Evolutionary conservation across 1,140 invertebrate species (phyloP), one percentile per base, ranked within the genome.

Genomic region (Luehdorfia chinensis): DNA sequence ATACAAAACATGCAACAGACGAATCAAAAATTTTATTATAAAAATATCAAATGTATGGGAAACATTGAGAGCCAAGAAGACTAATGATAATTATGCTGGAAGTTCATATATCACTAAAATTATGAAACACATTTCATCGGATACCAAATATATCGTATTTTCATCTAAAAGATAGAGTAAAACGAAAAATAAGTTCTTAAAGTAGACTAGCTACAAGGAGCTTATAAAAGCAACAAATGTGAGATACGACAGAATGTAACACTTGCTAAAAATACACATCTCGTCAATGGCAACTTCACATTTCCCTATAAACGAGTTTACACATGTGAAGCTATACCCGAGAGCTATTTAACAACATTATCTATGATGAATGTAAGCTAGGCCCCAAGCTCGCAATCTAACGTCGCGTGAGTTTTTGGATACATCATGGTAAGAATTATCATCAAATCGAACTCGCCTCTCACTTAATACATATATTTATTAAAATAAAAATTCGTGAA

Each of bases 201-300:
- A 62, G 62, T 62, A 84, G 77, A 81, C 77, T 80, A 81, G 77
- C 79, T 62, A 64, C 57, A 59, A 71, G 77, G 63, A 70, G 74
- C 63, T 70, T 57, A 59, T 56, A 66, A 75, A 70, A 53, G 60
- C 59, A 59, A 67, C 56, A 75, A 69, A 49, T 53, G 61, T 50
- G 64, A 64, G 55, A 57, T 30, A 57, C 39, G 50, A 62, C 50
- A 59, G 51, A 65, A 39, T 47, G 60, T 47, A 51, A 61, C 56
- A 50, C 25, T 47, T 59, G 52, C 36, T 51, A 67, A 68, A 63
- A 65, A 67, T 59, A 58, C 64, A 67, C 56, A 61, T 55, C 39
- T 58, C 58, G 48, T 43, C 50, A 71, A 75, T 67, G 62, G 75
- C 75, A 75, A 66, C 60, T 59, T 66, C 66, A 67, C 60, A 55